Evolutionary conservation across 2,888 invertebrate species (phyloP), one percentile per base, ranked within the genome.

Genomic region (Ditula angustiorana): DNA sequence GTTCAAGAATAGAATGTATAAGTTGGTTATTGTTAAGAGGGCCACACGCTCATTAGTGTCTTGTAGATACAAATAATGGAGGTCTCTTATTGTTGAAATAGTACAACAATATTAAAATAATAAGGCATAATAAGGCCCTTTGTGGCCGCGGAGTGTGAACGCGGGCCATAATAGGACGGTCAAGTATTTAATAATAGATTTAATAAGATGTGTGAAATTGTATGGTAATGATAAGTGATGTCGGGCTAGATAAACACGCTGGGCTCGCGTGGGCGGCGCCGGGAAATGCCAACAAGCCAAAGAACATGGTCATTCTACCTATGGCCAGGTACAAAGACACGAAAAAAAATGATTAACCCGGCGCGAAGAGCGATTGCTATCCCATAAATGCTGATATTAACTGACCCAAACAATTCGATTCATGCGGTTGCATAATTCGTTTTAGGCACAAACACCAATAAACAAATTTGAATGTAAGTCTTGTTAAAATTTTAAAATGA

Each of bases 21-120:
- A 70, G 67, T 77, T 78, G 77, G 83, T 77, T 67, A 70, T 74
- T 68, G 74, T 76, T 71, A 75, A 86, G 84, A 83, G 86, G 88
- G 85, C 86, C 88, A 89, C 89, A 87, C 85, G 86, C 87, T 92
- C 91, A 90, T 91, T 92, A 92, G 86, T 84, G 87, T 82, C 82
- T 83, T 85, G 83, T 82, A 82, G 82, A 85, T 83, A 88, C 86
- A 81, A 81, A 80, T 79, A 77, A 71, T 73, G 71, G 77, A 75
- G 79, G 75, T 79, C 80, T 78, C 77, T 78, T 79, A 82, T 85
- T 85, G 86, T 87, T 77, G 77, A 70, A 80, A 81, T 85, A 83
- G 84, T 83, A 87, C 87, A 88, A 90, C 89, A 88, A 87, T 90
- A 88, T 88, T 90, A 87, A 87, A 90, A 91, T 91, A 90, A 90